Evolutionary conservation across 2,797 vertebrate species (phyloP).

Genomic region (Falco cherrug): DNA sequence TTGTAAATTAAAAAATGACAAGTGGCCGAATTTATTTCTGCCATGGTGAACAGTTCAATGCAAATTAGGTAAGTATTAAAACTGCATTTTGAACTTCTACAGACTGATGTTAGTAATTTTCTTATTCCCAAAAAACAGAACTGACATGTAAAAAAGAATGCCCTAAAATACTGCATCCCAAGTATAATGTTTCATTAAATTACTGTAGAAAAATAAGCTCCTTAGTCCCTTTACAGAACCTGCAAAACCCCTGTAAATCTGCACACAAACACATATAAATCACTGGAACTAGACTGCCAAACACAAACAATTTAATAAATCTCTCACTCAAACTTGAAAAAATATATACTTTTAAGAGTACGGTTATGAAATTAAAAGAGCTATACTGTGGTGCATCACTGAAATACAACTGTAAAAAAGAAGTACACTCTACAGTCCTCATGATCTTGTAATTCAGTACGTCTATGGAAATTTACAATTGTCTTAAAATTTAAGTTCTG

Average conservation of each 20-base stretch:
- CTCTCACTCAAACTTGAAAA: neutral
- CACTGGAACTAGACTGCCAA: neutral
- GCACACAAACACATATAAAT: neutral
- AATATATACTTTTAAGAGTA: neutral
- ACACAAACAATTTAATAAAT: neutral
- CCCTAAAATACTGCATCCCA: neutral
- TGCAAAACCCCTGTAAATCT: neutral
- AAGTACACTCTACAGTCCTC: neutral
- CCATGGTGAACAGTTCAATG: neutral
- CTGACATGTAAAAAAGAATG: neutral
- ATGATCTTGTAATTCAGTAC: neutral
- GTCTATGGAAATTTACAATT: neutral
- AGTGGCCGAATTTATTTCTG: neutral
- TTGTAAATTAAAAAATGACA: neutral
- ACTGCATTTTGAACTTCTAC: neutral
- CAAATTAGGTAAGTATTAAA: neutral
- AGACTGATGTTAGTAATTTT: neutral
- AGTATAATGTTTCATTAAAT: neutral
- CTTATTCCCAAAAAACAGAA: neutral
- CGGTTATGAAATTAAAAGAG: neutral
- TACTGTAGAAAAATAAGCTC: neutral
- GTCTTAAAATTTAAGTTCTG: neutral
- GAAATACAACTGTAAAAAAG: neutral
- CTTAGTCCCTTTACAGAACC: neutral
- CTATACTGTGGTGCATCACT: neutral